Evolutionary conservation across 2,888 invertebrate species (phyloP).

Genomic region (Spisula subtruncata): DNA sequence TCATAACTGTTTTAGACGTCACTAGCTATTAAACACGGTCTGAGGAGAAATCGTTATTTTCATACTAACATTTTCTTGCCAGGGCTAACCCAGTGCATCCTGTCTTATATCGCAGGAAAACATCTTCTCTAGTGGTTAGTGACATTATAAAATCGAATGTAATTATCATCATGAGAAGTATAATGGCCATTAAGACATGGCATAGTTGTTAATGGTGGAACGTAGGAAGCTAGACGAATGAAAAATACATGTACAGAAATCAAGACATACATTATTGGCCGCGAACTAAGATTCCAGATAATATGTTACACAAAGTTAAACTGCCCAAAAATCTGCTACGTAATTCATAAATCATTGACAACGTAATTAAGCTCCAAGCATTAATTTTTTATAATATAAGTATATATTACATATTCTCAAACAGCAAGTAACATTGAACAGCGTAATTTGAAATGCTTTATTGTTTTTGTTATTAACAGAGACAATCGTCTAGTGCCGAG

Average conservation of each 20-base stretch:
- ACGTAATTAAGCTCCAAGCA: too few species aligned
- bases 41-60: neutral
- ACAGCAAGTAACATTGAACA: too few species aligned
- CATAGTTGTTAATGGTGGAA: neutral
- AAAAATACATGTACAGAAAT: neutral
- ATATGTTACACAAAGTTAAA: too few species aligned
- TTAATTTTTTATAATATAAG: too few species aligned
- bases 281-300: neutral
- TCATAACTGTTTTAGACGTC: too few species aligned
- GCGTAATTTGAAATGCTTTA: too few species aligned
- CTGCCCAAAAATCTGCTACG: too few species aligned
- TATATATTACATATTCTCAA: too few species aligned
- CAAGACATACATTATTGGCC: neutral
- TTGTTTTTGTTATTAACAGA: too few species aligned
- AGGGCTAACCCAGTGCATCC: neutral
- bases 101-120: neutral
- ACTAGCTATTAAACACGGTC: too few species aligned
- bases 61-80: neutral
- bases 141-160: constrained; percentile 10
- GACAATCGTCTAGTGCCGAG: too few species aligned
- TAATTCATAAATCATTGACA: too few species aligned
- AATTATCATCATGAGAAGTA: neutral
- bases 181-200: constrained; percentile 8
- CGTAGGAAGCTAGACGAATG: neutral
- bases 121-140: constrained; percentile 11